These are phyloP conservation scores for Leptopilina drosophilae DNA, from an alignment of 2,888 invertebrate species.

Conservation along the genomic window DNA sequence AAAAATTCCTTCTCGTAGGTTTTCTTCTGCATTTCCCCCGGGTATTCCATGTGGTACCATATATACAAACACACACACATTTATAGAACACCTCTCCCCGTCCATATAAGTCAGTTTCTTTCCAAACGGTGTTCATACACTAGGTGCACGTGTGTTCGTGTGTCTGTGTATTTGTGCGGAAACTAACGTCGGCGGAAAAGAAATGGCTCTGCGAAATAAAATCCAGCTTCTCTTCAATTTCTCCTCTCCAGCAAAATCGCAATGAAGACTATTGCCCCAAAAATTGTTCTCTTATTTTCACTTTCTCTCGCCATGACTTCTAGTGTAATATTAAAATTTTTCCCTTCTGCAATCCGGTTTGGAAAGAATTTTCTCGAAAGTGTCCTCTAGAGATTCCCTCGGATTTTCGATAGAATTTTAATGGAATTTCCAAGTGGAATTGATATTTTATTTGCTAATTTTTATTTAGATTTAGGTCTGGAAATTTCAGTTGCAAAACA, in stretches of 20 bases:
- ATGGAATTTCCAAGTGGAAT: too few relatives aligned
- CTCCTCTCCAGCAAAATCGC: not conserved
- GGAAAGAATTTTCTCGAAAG: too few relatives aligned
- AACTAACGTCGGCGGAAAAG: slow-evolving; percentile 35
- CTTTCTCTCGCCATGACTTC: not conserved
- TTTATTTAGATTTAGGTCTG: too few relatives aligned
- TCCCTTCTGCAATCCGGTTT: not conserved
- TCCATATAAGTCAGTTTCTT: slow-evolving; percentile 32
- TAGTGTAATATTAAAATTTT: not conserved
- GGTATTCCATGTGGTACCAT: slow-evolving; percentile 47
- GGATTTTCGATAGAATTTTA: too few relatives aligned
- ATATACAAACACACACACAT: too few relatives aligned
- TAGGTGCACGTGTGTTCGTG: not conserved
- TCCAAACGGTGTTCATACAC: slow-evolving; percentile 32
- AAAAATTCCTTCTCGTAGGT: slow-evolving; percentile 56
- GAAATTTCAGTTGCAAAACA: too few relatives aligned
- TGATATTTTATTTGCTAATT: too few relatives aligned
- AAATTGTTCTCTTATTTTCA: not conserved
- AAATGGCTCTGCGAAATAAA: slow-evolving; percentile 32
- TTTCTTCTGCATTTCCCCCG: slow-evolving; percentile 57
- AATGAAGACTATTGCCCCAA: not conserved
- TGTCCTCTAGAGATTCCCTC: too few relatives aligned
- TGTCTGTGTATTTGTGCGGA: slow-evolving; percentile 21
- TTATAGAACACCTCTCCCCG: not conserved
- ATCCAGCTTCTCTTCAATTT: slow-evolving; percentile 1